These are phyloP conservation scores for Andrena bucephala DNA, from an alignment of 2,888 invertebrate species.

Conservation along the genomic window DNA sequence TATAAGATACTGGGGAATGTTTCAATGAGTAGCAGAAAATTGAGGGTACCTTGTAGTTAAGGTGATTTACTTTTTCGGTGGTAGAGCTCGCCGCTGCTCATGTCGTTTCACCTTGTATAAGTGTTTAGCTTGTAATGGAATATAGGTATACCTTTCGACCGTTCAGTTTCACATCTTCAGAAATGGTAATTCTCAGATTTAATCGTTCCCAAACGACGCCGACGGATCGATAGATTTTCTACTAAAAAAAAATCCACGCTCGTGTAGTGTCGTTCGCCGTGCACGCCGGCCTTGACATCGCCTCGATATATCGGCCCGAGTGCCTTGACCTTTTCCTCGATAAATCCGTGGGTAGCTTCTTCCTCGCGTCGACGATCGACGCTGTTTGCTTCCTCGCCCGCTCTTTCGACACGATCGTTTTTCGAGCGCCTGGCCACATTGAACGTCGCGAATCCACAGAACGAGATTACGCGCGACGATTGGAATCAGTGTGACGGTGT, in stretches of 20 bases:
- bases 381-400: conserved; percentile 30
- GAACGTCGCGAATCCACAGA: conserved; percentile 35
- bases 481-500: neutral
- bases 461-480: neutral
- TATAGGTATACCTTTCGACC: too few relatives aligned
- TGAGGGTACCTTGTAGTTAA: too few relatives aligned
- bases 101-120: too few relatives aligned
- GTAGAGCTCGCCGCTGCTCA: too few relatives aligned
- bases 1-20: too few relatives aligned
- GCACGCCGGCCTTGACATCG: conserved; percentile 64
- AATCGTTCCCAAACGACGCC: too few relatives aligned
- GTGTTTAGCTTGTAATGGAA: too few relatives aligned
- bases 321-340: conserved; percentile 68
- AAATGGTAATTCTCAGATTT: too few relatives aligned
- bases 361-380: conserved; percentile 53
- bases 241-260: conserved; percentile 21
- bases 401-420: conserved; percentile 51
- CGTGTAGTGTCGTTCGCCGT: conserved; percentile 7
- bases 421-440: conserved; percentile 34
- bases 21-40: too few relatives aligned
- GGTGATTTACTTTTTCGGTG: too few relatives aligned
- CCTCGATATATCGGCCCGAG: conserved; percentile 51
- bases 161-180: too few relatives aligned
- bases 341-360: conserved; percentile 61
- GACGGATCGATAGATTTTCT: conserved; percentile 24